These are phyloP conservation scores for Sepioteuthis lessoniana DNA, from an alignment of 2,888 invertebrate genomes.

Conservation along the genomic window DNA sequence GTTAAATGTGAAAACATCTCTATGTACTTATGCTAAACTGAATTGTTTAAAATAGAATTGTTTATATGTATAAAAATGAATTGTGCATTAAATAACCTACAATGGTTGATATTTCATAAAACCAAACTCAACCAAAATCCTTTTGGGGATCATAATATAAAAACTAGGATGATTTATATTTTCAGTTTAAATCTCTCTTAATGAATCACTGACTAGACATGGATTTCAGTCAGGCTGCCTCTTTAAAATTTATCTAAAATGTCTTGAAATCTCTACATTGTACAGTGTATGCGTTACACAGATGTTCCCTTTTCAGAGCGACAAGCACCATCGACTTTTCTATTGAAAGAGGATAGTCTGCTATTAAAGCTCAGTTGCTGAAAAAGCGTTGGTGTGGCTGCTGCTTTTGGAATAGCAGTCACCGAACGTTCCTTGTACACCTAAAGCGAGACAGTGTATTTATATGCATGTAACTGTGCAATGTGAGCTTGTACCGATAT, in stretches of 20 bases:
- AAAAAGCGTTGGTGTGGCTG: not conserved
- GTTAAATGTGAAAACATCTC: too few relatives aligned
- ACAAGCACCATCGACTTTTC: not conserved
- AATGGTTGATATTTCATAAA: too few relatives aligned
- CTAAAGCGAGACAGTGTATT: not conserved
- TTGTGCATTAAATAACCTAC: too few relatives aligned
- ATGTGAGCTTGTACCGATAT: not conserved
- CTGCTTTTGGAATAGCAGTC: not conserved
- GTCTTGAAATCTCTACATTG: not conserved
- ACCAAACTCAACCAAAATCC: too few relatives aligned
- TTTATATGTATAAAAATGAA: too few relatives aligned
- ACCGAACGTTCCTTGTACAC: not conserved
- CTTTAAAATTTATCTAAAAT: not conserved
- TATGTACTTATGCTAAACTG: too few relatives aligned
- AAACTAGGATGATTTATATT: too few relatives aligned
- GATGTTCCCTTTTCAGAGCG: not conserved
- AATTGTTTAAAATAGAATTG: too few relatives aligned
- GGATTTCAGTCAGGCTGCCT: not conserved
- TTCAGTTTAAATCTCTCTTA: not conserved
- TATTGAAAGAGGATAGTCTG: not conserved
- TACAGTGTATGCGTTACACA: not conserved
- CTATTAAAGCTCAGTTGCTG: not conserved
- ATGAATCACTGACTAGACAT: not conserved
- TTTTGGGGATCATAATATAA: too few relatives aligned
- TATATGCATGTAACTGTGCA: not conserved